Percentiles rank a stretch among this genome's conserved stretches.
phyloP scores from a whole-genome alignment of 2,888 invertebrate genomes.

The Ferrisia virgata region DNA sequence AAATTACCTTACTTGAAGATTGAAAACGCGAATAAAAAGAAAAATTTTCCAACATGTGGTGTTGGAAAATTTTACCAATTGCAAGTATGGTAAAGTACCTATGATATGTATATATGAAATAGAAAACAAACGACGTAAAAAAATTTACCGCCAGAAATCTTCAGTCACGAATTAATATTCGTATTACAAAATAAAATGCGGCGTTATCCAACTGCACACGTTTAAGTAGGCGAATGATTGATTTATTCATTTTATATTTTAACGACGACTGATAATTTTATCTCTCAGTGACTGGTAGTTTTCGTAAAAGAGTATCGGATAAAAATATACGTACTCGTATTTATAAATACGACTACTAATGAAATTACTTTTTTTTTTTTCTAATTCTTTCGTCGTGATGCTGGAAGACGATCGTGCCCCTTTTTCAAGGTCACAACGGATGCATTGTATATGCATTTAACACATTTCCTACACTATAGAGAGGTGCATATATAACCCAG shows the following conservation, averaged over 20 bases:
- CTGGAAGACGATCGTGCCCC: conserved; percentile 13
- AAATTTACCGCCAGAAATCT: background rate
- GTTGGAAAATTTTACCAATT: too few species aligned
- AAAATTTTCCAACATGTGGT: too few species aligned
- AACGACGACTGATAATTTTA: conserved; percentile 26
- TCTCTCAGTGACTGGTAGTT: background rate
- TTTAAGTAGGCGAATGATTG: background rate
- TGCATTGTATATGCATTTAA: conserved; percentile 26
- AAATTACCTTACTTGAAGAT: too few species aligned
- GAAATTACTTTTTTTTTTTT: conserved; percentile 13
- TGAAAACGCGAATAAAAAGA: too few species aligned
- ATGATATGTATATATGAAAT: too few species aligned
- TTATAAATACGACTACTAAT: background rate
- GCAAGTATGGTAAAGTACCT: too few species aligned
- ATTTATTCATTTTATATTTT: conserved; percentile 15
- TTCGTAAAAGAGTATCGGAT: background rate
- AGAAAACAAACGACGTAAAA: background rate
- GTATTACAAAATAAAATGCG: background rate
- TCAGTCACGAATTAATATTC: background rate
- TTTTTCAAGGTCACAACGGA: conserved; percentile 11
- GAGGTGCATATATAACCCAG: too few species aligned
- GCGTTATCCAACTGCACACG: background rate
- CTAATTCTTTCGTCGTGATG: background rate
- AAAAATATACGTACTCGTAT: background rate
- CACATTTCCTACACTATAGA: background rate